Evolutionary conservation across 2,113 vertebrate genomes (phyloP).

Genomic region (Rhinoderma darwinii): DNA sequence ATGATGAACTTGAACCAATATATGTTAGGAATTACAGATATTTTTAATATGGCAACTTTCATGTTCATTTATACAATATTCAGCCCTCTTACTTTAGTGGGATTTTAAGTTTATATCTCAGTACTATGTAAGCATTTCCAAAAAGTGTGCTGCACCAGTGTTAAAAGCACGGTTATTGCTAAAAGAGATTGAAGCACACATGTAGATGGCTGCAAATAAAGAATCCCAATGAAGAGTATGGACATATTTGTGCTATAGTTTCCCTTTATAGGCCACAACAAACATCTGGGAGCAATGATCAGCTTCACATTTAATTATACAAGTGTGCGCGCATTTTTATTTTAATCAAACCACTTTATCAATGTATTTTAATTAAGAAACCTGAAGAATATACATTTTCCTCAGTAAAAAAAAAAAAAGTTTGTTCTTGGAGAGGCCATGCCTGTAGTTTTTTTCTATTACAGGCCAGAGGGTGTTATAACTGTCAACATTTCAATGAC

Average conservation of each 20-base stretch:
- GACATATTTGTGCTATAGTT: background rate
- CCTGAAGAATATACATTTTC: background rate
- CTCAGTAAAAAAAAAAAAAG: background rate
- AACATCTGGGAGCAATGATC: background rate
- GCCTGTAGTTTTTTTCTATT: background rate
- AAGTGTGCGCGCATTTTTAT: background rate
- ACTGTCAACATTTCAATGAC: background rate
- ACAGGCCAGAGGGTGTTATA: background rate
- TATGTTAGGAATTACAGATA: too few relatives aligned
- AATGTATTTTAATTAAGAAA: background rate
- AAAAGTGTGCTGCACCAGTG: background rate
- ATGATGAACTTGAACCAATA: too few relatives aligned
- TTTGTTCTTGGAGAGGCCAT: constrained; percentile 3
- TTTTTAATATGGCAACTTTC: too few relatives aligned
- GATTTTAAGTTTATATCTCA: background rate
- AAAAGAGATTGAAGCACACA: background rate
- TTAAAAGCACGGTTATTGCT: too few relatives aligned
- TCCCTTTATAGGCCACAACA: background rate
- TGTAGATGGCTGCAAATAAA: background rate
- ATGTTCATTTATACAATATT: background rate
- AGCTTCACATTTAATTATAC: background rate
- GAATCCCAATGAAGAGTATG: background rate
- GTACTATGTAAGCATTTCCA: background rate
- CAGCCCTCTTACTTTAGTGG: background rate
- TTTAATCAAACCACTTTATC: background rate